Evolutionary conservation across 30 jellyfish, hydroid and myxozoan species (phyloP), one percentile per base, ranked within the genome.

Genomic region (Haliclystus octoradiatus): DNA sequence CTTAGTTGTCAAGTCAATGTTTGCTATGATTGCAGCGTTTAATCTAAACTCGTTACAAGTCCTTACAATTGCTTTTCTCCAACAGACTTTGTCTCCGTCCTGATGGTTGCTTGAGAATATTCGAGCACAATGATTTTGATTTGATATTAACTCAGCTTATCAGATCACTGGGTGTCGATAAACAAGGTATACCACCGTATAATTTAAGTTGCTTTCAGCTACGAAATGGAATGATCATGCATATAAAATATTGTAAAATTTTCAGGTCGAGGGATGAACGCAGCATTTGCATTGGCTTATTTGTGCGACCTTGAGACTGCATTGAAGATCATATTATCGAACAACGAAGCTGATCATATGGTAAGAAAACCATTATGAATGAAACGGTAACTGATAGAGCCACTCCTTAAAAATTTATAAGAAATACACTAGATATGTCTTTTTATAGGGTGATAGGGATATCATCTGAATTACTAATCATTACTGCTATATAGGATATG

Each of bases 271-370:
- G 96, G 96, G 23, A 74, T 86, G 92, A 86, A 86, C 64, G 72
- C 93, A 27, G 96, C 96, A 1, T 86, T 73, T 66, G 92, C 96
- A 0, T 32, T 86, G 73, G 96, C 94, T 9, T 75, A 86, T 63
- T 65, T 86, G 5, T 86, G 96, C 67, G 92, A 79, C 34, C 74
- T 68, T 15, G 92, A 72, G 50, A 68, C 51, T 15, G 74, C 52
- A 25, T 50, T 35, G 5, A 61, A 57, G 29, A 49, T 13, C 28
- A 71, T 71, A 0, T 60, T 61, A 14, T 32, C 51, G 28, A 26
- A 22, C 34, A 71, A 71, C 23, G 81, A 71, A 33, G 51, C 52
- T 30, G 1, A 31, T 60, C 76, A 71, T 33, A 57, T 71, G 64
- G 81, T 71, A 71, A n/a, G 51, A 22, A 5, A 46, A 26, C 60